Evolutionary conservation across 2,113 vertebrate genomes (phyloP), one percentile per base, ranked within the genome.

Genomic region (Channa argus): DNA sequence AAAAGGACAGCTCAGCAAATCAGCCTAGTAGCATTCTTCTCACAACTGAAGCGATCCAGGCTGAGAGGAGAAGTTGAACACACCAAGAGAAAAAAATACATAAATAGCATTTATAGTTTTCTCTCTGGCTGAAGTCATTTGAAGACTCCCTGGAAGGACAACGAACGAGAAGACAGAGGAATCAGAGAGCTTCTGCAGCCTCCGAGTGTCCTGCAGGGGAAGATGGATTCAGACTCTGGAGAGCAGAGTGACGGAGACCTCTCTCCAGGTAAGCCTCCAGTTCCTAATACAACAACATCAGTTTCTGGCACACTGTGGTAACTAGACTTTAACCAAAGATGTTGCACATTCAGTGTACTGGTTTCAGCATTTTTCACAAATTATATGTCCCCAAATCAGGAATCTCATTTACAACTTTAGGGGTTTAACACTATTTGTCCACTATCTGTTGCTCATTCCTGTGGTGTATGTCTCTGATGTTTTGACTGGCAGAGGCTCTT

Each of bases 151-250:
- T 73, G 72, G 71, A 82, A 79, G 65, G 54, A 69, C 52, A 80
- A 69, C 41, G 69, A 77, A 58, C 10, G 74, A 63, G 60, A 58
- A 58, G 66, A 71, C 38, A 56, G 36, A 64, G 61, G 72, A 76
- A 65, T 51, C 66, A 61, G 47, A 86, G 80, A 87, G 74, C 71
- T 85, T 87, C 74, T 88, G 74, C 24, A 78, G 79, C 78, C 55
- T 82, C 67, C 15, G 7, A 58, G 71, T 50, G 77, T 79, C 83
- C 80, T 76, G 76, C 79, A 89, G 86, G 15, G 77, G 90, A 92
- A 91, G 92, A 99, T 99, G 97, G 97, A 98, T 90, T 97, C 96
- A 71, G 97, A 98, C 91, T 98, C 97, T 13, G 97, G 95, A 63
- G 97, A 98, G 88, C 96, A 97, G 91, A 98, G 97, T 91, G 97